These are phyloP conservation scores for Donacobius atricapilla DNA, from an alignment of 2,113 vertebrate genomes.

Conservation along the genomic window DNA sequence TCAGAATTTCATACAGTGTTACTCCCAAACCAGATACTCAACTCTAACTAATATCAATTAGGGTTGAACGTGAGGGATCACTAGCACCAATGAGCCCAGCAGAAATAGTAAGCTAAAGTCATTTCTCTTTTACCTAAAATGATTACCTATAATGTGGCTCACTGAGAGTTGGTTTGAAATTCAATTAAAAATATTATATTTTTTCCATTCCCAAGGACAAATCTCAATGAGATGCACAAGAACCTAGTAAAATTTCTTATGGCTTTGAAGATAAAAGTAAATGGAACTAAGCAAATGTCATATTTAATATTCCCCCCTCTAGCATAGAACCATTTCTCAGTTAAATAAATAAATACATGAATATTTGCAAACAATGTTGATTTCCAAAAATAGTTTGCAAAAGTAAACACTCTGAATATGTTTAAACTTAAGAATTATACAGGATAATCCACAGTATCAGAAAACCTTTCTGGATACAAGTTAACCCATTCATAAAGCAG, in stretches of 20 bases:
- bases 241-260: slow-evolving; percentile 67
- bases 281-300: slow-evolving; percentile 66
- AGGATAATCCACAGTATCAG: slow-evolving; percentile 42
- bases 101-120: not conserved
- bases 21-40: not conserved
- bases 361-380: slow-evolving; percentile 64
- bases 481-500: slow-evolving; percentile 39
- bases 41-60: not conserved
- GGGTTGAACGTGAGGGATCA: not conserved
- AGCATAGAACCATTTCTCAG: slow-evolving; percentile 43
- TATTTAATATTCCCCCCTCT: slow-evolving; percentile 64
- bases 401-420: slow-evolving; percentile 67
- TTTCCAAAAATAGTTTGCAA: slow-evolving; percentile 63
- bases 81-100: not conserved
- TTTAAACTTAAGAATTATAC: slow-evolving; percentile 11
- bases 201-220: slow-evolving; percentile 43
- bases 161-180: slow-evolving; percentile 31
- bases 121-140: slow-evolving; percentile 26
- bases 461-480: slow-evolving; percentile 33
- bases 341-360: not conserved
- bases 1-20: not conserved
- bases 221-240: slow-evolving; percentile 51
- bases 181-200: slow-evolving; percentile 61
- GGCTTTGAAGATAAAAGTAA: slow-evolving; percentile 76
- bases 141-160: slow-evolving; percentile 32